These are phyloP conservation scores for Varanus salvator DNA, from an alignment of 2,113 vertebrate genomes.

Conservation along the genomic window DNA sequence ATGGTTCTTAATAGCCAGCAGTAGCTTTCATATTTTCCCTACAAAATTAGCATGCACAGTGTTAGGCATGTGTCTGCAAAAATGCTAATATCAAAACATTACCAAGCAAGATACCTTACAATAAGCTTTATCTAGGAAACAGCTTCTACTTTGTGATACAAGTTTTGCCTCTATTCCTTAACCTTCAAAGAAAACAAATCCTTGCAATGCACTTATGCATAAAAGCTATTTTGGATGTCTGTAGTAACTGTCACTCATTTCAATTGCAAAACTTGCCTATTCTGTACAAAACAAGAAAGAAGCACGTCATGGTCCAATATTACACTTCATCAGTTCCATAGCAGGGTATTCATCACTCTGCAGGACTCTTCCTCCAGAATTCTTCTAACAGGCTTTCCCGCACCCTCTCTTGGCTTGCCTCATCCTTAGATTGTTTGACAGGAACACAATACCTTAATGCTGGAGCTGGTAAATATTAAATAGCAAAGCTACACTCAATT, in stretches of 20 bases:
- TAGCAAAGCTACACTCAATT: not conserved
- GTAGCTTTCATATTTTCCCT: too few relatives aligned
- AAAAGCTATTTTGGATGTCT: conserved; percentile 20
- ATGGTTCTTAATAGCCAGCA: too few relatives aligned
- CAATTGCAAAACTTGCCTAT: conserved; percentile 8
- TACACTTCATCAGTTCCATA: not conserved
- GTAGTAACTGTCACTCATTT: not conserved
- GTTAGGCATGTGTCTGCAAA: too few relatives aligned
- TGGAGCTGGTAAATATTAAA: not conserved
- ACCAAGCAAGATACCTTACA: not conserved
- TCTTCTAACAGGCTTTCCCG: not conserved
- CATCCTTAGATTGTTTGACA: not conserved
- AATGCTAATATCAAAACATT: too few relatives aligned
- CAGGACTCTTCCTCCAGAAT: not conserved
- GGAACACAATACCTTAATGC: not conserved
- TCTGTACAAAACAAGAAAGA: conserved; percentile 29
- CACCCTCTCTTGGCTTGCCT: not conserved
- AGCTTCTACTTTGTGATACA: not conserved
- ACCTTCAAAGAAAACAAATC: not conserved
- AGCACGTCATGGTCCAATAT: conserved; percentile 2
- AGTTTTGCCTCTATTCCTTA: not conserved
- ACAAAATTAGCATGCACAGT: too few relatives aligned
- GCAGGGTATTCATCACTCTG: conserved; percentile 4
- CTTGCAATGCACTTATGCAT: not conserved
- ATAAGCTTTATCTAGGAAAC: not conserved